Percentiles rank a stretch among this genome's conserved stretches.
Evolutionary conservation across 2,888 invertebrate species (phyloP).

Genomic region (Apomyelois bistriatella): DNA sequence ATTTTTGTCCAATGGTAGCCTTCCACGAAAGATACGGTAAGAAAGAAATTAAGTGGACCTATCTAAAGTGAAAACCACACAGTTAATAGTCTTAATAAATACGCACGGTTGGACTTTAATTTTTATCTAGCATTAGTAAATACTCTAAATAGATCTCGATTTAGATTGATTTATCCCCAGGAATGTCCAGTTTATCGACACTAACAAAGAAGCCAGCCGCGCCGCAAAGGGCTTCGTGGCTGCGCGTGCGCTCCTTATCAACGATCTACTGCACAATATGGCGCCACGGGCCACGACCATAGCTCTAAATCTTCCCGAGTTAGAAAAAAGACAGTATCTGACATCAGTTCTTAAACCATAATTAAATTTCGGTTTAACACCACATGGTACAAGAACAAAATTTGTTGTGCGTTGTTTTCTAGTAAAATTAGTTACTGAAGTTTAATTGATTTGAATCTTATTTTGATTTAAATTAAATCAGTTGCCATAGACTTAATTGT

Average conservation of each 20-base stretch:
- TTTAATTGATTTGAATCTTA: no score
- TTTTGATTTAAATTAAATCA: no score
- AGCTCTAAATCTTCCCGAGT: conserved; percentile 50
- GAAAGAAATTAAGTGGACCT: no score
- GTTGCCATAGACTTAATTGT: no score
- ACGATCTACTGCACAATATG: conserved; percentile 46
- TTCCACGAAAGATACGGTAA: no score
- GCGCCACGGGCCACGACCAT: conserved; percentile 52
- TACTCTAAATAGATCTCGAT: background rate
- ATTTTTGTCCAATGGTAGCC: no score
- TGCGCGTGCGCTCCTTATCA: conserved; percentile 44
- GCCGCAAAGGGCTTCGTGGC: conserved; percentile 23
- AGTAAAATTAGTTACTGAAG: no score
- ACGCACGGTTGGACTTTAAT: no score
- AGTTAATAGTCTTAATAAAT: no score
- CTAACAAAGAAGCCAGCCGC: conserved; percentile 1
- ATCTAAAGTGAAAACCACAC: no score
- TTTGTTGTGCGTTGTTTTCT: background rate
- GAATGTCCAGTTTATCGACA: conserved; percentile 21
- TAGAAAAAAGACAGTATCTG: conserved; percentile 31
- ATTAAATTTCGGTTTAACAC: background rate
- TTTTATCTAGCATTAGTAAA: no score
- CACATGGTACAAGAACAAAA: background rate
- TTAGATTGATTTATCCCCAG: background rate
- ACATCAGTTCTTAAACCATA: background rate